Evolutionary conservation across 2,888 invertebrate species (phyloP).

Genomic region (Hirtodrosophila cameraria): DNA sequence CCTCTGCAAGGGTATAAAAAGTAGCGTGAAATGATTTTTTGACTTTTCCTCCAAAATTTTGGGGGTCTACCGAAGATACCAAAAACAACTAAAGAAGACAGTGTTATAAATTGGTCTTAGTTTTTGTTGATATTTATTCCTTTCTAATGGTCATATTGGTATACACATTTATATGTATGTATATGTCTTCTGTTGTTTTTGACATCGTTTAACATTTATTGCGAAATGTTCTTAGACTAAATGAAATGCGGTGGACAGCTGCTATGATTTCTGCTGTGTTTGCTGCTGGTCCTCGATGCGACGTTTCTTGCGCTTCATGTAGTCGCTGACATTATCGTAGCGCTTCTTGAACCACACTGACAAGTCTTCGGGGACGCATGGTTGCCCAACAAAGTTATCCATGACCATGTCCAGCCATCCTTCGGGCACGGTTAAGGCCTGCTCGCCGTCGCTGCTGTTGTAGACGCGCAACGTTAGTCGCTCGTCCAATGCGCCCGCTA

Average conservation of each 20-base stretch:
- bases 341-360: constrained; percentile 90
- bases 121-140: too few relatives aligned
- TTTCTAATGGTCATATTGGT: too few relatives aligned
- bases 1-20: too few relatives aligned
- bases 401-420: constrained; percentile 74
- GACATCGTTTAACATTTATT: constrained; percentile 8
- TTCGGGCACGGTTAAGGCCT: constrained; percentile 29
- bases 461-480: constrained; percentile 65
- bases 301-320: constrained; percentile 90
- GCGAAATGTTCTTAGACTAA: constrained; percentile 11
- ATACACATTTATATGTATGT: too few relatives aligned
- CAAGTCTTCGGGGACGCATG: constrained; percentile 82
- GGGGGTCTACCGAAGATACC: too few relatives aligned
- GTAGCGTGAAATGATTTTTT: too few relatives aligned
- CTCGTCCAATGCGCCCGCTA: constrained; percentile 65
- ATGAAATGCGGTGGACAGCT: background rate
- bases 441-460: constrained; percentile 35
- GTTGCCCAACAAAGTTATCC: constrained; percentile 63
- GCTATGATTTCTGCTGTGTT: constrained; percentile 54
- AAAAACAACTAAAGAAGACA: too few relatives aligned
- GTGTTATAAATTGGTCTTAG: too few relatives aligned
- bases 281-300: constrained; percentile 86
- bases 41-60: too few relatives aligned
- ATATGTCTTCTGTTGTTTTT: too few relatives aligned
- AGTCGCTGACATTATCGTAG: constrained; percentile 92